Evolutionary conservation across 2,888 invertebrate species (phyloP), one percentile per base, ranked within the genome.

Genomic region (Lasioglossum pauxillum): DNA sequence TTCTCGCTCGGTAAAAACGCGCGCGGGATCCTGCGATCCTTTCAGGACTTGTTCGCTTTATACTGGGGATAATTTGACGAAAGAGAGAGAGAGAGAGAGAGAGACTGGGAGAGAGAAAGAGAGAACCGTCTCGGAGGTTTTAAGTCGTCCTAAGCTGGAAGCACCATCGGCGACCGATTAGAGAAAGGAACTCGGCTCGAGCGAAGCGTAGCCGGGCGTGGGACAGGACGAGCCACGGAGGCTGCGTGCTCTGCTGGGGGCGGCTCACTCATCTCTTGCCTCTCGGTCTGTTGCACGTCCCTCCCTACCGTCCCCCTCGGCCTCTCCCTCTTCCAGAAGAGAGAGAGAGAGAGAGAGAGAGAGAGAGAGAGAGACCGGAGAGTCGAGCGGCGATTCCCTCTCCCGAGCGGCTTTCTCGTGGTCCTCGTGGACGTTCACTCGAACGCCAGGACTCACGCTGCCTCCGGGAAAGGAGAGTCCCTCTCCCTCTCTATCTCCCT

Each of bases 221-320:
- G 94, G 95, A 95, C 93, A 93, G 90, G 90, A 89, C 90, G 90
- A 89, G 88, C 89, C 84, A 82, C 92, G 91, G 93, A 94, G 93
- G 93, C 92, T 94, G 94, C 92, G 90, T 91, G 92, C 95, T 95
- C 95, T 95, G 95, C 95, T 95, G 95, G 95, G 95, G 95, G 95
- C 95, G 94, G 93, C 94, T 93, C 92, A 87, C 91, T 93, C 74
- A 69, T 87, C 89, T 89, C 90, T 90, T 85, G 73, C 78, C 83
- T 85, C 80, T 76, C 77, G 74, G 46, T 27, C 79, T 82, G 80
- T 83, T 81, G 74, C 76, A 44, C 76, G 81, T 57, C 78, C 75
- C 69, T 78, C 74, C 60, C 74, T 73, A 73, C 78, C 53, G 78
- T 57, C 81, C 76, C 77, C 75, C 77, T 41, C 74, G 60, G 23